Base-by-base conservation (phyloP, 2,888 invertebrate genomes). In the Zootermopsis nevadensis region DNA sequence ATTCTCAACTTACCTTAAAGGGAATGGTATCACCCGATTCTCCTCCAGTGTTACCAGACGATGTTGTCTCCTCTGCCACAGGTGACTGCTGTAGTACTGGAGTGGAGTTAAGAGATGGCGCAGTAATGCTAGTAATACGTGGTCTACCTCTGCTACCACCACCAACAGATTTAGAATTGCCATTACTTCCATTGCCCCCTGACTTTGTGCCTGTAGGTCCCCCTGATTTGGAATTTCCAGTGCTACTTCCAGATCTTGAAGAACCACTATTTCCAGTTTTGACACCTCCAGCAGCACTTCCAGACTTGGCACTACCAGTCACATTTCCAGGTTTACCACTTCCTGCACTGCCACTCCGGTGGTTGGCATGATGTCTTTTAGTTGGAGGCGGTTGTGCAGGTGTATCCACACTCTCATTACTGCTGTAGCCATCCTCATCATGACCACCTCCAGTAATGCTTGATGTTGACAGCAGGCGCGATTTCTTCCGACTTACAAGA, bases 401-500 rank as follows among this genome's bases (percentile, higher is more conserved):
- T 2, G n/a, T 24, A 60, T 69, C 72, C 10, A 12, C 53, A 67
- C 53, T 79, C 7, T 74, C 83, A 72, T 31, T 31, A 60, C 72
- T 74, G 0, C 80, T 77, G 35, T 27, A n/a, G n/a, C 72, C 72
- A 55, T 83, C 83, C 24, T 83, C 83, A 38, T 82, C 82, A 33
- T 42, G 42, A 33, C 66, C 38, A 55, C 72, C 83, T 42, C 33
- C n/a, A 6, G 60, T n/a, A 35, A 7, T 35, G 33, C 74, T 74
- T 2, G 74, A 72, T 31, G 72, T 33, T 24, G 83, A 81, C 27
- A 66, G 15, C 31, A 74, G 35, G 2, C 83, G 83, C 30, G 81
- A 66, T 72, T 83, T 83, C 67, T 85, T 85, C 27, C 83, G 82
- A 60, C 82, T 82, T 15, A 83, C 33, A 22, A 85, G 48, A 8